Base-by-base conservation (phyloP, 2,113 vertebrate genomes). In the Sapajus apella region DNA sequence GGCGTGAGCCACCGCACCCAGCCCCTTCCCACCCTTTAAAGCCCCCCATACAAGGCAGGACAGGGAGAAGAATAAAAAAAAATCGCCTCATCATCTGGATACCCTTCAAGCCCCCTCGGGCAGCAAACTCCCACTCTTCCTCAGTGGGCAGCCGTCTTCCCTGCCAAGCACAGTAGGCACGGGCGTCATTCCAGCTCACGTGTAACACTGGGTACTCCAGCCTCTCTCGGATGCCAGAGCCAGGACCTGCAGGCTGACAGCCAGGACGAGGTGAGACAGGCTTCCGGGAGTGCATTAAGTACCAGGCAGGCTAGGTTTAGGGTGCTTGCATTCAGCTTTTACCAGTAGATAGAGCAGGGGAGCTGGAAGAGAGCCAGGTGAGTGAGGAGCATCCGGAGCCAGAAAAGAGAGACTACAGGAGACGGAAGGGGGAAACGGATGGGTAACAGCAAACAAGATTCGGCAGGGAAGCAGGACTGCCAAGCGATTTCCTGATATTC, bases 81-180 rank as follows among this genome's bases (percentile, higher is more conserved):
- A 25, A 52, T 35, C 0, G 7, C 68, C 37, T 32, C 68, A 80
- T 72, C 13, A 17, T 72, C 64, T 91, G 95, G 98, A 0, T 99
- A 99, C 99, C 99, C 97, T 99, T 98, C 84, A 99, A 98, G 13
- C 99, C 99, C 45, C 99, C 99, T 17, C 99, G 98, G 83, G 99
- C 99, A 80, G 99, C 99, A 95, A 99, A 99, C 97, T 99, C 99
- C 99, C 99, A 99, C 97, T 99, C 99, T 75, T 99, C 99, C 92
- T 99, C 99, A 0, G 97, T 98, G 0, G 99, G 99, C 45, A 99
- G 98, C 91, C 99, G 98, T 97, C 99, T 99, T 91, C 98, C 98
- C 55, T 95, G 99, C 99, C 99, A 99, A 12, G 87, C 86, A 68
- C 99, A 99, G 97, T 99, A 99, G 0, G 99, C 99, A 90, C 20